phyloP scores from a whole-genome alignment of 2,797 vertebrate genomes.

The Gallinago stenura region DNA sequence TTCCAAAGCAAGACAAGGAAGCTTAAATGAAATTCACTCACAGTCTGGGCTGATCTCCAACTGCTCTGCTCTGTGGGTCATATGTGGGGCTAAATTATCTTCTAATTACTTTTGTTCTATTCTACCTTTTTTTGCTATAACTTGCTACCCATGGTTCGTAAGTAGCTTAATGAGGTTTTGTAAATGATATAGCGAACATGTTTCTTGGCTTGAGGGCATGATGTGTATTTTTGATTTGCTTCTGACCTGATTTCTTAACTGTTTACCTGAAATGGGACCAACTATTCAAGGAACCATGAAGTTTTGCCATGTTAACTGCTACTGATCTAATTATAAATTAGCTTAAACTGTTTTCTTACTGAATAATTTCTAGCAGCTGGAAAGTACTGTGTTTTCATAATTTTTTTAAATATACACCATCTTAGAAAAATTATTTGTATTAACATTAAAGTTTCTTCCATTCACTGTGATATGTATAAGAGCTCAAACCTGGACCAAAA shows the following conservation, averaged over 20 bases:
- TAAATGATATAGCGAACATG: neutral
- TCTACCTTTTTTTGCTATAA: neutral
- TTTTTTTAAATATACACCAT: neutral
- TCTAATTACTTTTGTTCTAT: slow-evolving; percentile 42
- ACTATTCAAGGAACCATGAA: neutral
- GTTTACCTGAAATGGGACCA: slow-evolving; percentile 24
- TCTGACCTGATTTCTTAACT: slow-evolving; percentile 20
- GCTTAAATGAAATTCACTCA: slow-evolving; percentile 39
- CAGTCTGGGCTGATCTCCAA: slow-evolving; percentile 20
- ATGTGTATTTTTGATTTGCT: neutral
- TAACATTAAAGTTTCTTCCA: neutral
- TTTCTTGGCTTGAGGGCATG: slow-evolving; percentile 33
- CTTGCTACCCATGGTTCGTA: neutral
- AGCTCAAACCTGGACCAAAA: neutral
- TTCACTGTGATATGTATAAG: neutral
- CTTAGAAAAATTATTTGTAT: neutral
- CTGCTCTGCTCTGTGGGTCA: slow-evolving; percentile 17
- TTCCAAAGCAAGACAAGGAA: slow-evolving; percentile 27
- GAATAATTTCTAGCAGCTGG: neutral
- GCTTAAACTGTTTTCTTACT: neutral
- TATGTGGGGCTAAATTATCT: slow-evolving; percentile 1
- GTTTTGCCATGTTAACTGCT: neutral
- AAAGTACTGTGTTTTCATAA: neutral
- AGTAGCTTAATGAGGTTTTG: slow-evolving; percentile 36
- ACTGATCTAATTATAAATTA: neutral